A percentile compares a stretch with the other conserved stretches of the same genome.
These are phyloP conservation scores for Helogale parvula DNA, from an alignment of 2,113 vertebrate genomes.

Conservation along the genomic window DNA sequence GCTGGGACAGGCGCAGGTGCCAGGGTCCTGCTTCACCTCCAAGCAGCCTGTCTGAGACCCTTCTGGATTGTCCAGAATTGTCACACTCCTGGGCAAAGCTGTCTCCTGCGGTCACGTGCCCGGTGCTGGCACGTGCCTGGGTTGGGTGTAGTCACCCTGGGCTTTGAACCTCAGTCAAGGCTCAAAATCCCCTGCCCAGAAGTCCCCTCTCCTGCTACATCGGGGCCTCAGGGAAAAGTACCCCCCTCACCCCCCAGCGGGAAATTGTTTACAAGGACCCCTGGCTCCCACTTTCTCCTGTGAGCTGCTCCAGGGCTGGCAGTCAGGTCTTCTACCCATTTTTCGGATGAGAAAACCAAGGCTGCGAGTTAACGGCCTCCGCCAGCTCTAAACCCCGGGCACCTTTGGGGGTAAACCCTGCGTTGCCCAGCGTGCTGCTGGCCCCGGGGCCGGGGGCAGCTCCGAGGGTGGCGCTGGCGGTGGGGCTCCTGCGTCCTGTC, in stretches of 20 bases:
- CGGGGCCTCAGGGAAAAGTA: background rate
- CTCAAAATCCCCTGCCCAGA: background rate
- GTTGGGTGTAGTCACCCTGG: too few species aligned
- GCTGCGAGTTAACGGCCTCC: background rate
- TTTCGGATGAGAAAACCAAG: background rate
- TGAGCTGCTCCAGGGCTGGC: background rate
- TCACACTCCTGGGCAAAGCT: background rate
- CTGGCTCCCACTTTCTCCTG: accelerated
- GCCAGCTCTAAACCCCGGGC: background rate
- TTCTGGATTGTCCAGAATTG: background rate
- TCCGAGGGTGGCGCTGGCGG: too few species aligned
- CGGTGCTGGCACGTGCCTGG: background rate
- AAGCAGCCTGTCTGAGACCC: background rate
- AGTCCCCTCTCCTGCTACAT: background rate
- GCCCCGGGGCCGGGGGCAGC: accelerated
- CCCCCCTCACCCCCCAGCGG: too few species aligned
- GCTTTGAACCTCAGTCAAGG: background rate
- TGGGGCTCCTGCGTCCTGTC: background rate
- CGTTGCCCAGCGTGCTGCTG: background rate
- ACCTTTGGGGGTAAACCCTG: background rate
- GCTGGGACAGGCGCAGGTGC: accelerated
- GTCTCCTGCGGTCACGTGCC: background rate
- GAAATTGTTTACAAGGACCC: background rate
- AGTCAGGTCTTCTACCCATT: background rate
- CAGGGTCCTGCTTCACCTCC: background rate